Base-by-base conservation (phyloP, 92 coral and sea anemone genomes). In the Meandrina meandrites region DNA sequence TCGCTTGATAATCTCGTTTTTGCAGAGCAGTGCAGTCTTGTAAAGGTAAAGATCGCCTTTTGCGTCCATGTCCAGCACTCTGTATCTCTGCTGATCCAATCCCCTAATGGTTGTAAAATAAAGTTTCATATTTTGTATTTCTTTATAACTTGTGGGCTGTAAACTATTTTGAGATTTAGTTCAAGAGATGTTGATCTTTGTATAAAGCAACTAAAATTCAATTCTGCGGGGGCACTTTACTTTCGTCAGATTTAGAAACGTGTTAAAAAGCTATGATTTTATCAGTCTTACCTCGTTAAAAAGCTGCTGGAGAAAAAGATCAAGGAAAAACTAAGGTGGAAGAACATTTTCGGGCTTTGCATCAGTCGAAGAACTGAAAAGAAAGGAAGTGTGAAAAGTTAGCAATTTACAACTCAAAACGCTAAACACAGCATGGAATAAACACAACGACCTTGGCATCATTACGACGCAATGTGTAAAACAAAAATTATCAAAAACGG, bases 11-110 rank as follows among this genome's bases (percentile, higher is more conserved):
- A 76, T 76, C 30, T 76, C 79, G 27, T 22, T 76, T 34, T n/a
- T 40, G 58, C 79, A 76, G 7, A 76, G 31, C 19, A 76, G 56
- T 1, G 79, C 54, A 42, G 79, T 21, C 57, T 76, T 76, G 79
- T 76, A 48, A 76, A 76, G 79, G 40, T 76, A 76, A n/a, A 76
- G 79, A 42, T 22, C n/a, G 30, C 81, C 81, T 30, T 78, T 78
- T 30, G n/a, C 13, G 34, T 78, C 81, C 42, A 32, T 78, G 8
- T 78, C 68, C 24, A 78, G n/a, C 15, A 53, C 45, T 78, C 28
- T 78, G 40, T 14, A 18, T 6, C 81, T 53, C 28, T 12, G 24
- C 66, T 78, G 47, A 32, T 54, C 47, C 68, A 28, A n/a, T 16
- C 17, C 81, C 1, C 67, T 32, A 18, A 78, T 14, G 21, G 11